Conservation (phyloP, 2,113 vertebrate species). For the Gasterosteus aculeatus region DNA sequence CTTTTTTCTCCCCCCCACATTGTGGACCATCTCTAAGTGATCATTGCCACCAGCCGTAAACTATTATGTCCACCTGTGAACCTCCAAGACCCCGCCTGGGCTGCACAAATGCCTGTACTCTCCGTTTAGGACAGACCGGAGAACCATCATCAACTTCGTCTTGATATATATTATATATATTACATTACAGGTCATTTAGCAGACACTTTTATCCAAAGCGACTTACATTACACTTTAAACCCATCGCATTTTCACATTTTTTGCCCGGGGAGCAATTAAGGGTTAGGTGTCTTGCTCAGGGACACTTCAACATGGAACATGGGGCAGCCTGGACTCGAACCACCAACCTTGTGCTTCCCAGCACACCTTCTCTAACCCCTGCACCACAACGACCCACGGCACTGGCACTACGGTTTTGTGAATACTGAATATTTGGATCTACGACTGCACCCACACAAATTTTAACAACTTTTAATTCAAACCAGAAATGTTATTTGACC, state of each 20-base stretch:
- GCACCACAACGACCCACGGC: no score
- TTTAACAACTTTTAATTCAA: background rate
- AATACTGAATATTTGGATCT: background rate
- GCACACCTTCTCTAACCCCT: no score
- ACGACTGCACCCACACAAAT: background rate
- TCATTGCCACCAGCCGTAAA: constrained; percentile 44
- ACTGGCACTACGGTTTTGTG: constrained; percentile 4
- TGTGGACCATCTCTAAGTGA: constrained; percentile 49
- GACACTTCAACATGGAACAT: no score
- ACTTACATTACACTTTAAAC: no score
- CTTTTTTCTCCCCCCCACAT: constrained; percentile 29
- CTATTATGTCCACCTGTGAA: constrained; percentile 54
- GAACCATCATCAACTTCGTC: background rate
- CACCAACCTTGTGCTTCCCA: no score
- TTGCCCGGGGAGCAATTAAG: no score
- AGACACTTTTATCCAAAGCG: no score
- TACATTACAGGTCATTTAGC: no score
- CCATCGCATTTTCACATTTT: no score
- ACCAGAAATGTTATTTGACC: background rate
- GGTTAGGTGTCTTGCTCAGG: no score
- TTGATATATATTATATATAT: no score
- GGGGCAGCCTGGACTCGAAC: no score
- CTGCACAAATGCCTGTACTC: background rate
- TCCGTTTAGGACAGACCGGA: background rate
- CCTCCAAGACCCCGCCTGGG: constrained; percentile 37